These are phyloP conservation scores for Spatula clypeata DNA, from an alignment of 2,797 vertebrate species.

Conservation along the genomic window DNA sequence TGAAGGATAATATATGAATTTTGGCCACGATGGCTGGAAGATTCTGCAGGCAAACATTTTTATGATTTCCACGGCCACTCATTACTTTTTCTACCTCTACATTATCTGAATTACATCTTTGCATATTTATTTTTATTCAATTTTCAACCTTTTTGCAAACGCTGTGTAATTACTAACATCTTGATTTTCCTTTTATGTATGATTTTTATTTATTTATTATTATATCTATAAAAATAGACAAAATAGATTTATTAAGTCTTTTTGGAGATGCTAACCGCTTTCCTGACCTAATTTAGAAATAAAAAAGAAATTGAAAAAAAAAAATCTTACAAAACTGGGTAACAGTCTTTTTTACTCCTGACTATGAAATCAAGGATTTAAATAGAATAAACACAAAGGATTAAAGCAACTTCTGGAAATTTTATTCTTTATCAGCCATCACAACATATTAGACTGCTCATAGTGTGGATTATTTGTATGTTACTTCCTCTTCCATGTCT, in stretches of 20 bases:
- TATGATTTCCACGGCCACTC: background rate
- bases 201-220: background rate
- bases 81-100: background rate
- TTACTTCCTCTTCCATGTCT: background rate
- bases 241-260: background rate
- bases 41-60: background rate
- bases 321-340: rapidly evolving
- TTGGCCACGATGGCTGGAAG: background rate
- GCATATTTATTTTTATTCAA: background rate
- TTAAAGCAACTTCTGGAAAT: background rate
- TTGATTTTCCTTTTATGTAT: background rate
- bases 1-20: background rate
- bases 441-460: background rate
- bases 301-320: background rate
- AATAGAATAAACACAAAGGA: background rate
- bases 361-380: background rate
- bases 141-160: background rate
- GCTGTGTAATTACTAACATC: background rate
- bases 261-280: background rate
- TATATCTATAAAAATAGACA: background rate
- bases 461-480: background rate
- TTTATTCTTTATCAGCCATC: background rate
- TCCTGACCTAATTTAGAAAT: background rate
- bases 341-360: background rate
- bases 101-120: background rate